These are phyloP conservation scores for Cladopsammia gracilis DNA, from an alignment of 64 coral and sea anemone genomes.

Conservation along the genomic window DNA sequence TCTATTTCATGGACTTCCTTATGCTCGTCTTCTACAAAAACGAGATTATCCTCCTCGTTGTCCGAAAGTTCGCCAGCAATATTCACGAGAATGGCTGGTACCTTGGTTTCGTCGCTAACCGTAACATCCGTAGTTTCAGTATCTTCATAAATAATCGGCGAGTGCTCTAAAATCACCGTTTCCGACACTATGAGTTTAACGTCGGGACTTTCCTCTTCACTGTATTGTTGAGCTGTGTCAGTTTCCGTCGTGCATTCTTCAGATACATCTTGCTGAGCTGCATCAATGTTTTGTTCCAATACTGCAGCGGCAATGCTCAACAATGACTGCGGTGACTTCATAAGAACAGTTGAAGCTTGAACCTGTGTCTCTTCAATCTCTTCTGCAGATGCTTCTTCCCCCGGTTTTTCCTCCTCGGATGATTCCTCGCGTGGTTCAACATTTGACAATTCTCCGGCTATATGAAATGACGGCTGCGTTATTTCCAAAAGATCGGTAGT, in stretches of 20 bases:
- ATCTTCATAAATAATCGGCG: neutral
- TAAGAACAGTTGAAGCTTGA: neutral
- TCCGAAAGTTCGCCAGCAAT: conserved; percentile 4
- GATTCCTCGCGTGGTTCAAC: conserved; percentile 1
- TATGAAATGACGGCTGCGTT: neutral
- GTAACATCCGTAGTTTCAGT: neutral
- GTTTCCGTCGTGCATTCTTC: neutral
- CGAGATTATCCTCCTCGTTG: neutral
- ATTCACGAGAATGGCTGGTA: conserved; percentile 16
- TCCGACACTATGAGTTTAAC: neutral
- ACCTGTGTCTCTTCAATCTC: conserved; percentile 7
- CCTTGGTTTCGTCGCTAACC: neutral
- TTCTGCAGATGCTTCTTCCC: conserved; percentile 1
- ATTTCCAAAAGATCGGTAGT: neutral
- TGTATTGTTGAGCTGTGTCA: neutral
- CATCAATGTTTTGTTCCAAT: conserved; percentile 28
- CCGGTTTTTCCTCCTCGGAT: conserved; percentile 35
- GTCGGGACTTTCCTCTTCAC: neutral
- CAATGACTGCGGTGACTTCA: conserved; percentile 41
- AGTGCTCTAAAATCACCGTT: neutral
- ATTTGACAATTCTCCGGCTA: conserved; percentile 24
- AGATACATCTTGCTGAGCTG: neutral
- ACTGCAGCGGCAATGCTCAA: conserved; percentile 30
- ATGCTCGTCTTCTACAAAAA: neutral
- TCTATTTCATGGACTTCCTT: neutral